Evolutionary conservation across 1,140 invertebrate species (phyloP), one percentile per base, ranked within the genome.

Genomic region (Nomia melanderi): DNA sequence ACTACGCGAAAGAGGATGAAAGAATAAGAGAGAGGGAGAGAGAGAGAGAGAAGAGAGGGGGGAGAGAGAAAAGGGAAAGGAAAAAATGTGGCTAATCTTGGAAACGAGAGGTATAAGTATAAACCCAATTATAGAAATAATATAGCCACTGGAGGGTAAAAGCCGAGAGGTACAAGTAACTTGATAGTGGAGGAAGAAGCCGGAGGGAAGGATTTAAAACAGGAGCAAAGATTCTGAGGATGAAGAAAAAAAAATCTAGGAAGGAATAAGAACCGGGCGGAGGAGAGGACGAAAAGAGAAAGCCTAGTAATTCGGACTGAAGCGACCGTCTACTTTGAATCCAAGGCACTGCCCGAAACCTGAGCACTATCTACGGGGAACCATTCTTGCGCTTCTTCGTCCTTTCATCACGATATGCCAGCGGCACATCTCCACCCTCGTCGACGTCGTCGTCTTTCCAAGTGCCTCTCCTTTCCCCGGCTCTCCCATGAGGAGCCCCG

Each of bases 341-440:
- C 33, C 60, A 65, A 44, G 60, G 25, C 39, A 54, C 23, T 20
- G 65, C 33, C 3, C 60, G 71, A 74, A 74, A 74, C 50, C 62
- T 33, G 31, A 62, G 25, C 31, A 41, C 71, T 74, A 74, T 74
- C 71, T 74, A 66, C 53, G 53, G 50, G 62, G 73, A 77, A 66
- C 65, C 60, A 65, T 80, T 70, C 41, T 66, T 66, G 79, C 33
- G 60, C 79, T 77, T 66, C 79, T 81, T 79, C 82, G 59, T 54
- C 60, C 65, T 83, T 82, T 83, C 75, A 64, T 66, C 56, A 54
- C 79, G 79, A 83, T 82, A 83, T 83, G 81, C 75, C 69, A 56
- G 23, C 57, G 65, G 41, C 75, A 56, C 70, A 62, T 83, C 70
- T 29, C 50, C 56, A 33, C 56, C 53, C 41, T 73, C 74, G 72